Conservation (phyloP, 1,140 invertebrate species). For the Eriocheir sinensis region DNA sequence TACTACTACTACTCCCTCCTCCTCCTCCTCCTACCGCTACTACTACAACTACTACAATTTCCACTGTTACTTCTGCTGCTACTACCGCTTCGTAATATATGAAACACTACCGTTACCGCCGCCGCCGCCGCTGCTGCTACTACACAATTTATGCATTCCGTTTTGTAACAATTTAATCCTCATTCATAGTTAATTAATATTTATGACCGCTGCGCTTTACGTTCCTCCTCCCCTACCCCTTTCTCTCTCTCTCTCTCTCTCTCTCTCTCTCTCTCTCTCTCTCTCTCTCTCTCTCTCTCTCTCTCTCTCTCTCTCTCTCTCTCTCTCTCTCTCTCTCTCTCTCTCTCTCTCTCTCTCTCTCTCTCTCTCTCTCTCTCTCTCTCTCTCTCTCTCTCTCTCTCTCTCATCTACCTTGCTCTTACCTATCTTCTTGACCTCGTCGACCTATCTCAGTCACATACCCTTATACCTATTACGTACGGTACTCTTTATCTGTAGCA, state of each 20-base stretch:
- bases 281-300: constrained; percentile 25
- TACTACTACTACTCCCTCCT: no score
- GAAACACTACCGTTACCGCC: no score
- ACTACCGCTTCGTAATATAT: no score
- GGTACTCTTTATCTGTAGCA: no score
- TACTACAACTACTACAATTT: background rate
- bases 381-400: background rate
- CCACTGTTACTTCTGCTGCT: background rate
- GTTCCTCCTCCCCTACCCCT: background rate
- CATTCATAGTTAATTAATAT: background rate
- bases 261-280: background rate
- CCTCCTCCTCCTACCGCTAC: no score
- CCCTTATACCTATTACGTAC: no score
- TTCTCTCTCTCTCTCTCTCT: background rate
- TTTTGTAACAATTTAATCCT: no score
- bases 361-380: background rate
- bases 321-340: background rate
- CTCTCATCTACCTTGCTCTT: background rate
- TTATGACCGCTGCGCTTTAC: background rate
- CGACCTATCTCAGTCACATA: no score
- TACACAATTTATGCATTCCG: background rate
- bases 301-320: background rate
- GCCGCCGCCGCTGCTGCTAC: background rate
- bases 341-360: background rate
- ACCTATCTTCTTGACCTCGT: no score